Percentiles rank a stretch among this genome's conserved stretches.
phyloP scores from a whole-genome alignment of 2,113 vertebrate genomes.

The Dipodomys spectabilis region DNA sequence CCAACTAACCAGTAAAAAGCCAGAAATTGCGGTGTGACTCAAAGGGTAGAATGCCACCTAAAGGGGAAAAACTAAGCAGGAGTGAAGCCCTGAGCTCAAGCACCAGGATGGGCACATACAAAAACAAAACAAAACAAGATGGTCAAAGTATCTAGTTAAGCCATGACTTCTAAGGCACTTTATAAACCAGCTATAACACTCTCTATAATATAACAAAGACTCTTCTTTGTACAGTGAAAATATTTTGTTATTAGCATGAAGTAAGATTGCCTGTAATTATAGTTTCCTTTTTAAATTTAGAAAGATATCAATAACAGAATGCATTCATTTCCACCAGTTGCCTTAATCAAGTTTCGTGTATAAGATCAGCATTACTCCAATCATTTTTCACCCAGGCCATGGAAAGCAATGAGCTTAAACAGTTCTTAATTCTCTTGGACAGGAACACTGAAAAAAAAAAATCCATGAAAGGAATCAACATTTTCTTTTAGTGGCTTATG shows the following conservation, averaged over 20 bases:
- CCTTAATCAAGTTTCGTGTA: slow-evolving; percentile 35
- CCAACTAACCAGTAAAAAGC: no score
- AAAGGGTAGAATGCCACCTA: no score
- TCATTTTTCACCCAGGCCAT: not conserved
- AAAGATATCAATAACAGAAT: slow-evolving; percentile 23
- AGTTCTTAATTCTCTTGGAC: slow-evolving; percentile 24
- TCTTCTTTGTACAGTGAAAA: not conserved
- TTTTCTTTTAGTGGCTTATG: not conserved
- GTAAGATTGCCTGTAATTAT: slow-evolving; percentile 50
- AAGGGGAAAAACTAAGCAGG: no score
- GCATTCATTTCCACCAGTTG: slow-evolving; percentile 12
- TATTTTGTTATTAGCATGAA: not conserved
- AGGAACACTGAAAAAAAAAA: not conserved
- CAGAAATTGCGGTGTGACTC: no score
- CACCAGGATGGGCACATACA: no score
- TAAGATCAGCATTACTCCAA: not conserved
- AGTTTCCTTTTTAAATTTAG: slow-evolving; percentile 62
- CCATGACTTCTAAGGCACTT: slow-evolving; percentile 59
- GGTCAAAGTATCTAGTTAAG: slow-evolving; percentile 10
- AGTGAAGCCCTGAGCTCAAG: no score
- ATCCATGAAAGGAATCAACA: not conserved
- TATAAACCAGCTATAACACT: slow-evolving; percentile 31
- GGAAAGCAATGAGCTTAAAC: not conserved
- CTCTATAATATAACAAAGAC: not conserved
- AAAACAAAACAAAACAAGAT: no score